Evolutionary conservation across 2,888 invertebrate species (phyloP).

Genomic region (Tipula helvola): DNA sequence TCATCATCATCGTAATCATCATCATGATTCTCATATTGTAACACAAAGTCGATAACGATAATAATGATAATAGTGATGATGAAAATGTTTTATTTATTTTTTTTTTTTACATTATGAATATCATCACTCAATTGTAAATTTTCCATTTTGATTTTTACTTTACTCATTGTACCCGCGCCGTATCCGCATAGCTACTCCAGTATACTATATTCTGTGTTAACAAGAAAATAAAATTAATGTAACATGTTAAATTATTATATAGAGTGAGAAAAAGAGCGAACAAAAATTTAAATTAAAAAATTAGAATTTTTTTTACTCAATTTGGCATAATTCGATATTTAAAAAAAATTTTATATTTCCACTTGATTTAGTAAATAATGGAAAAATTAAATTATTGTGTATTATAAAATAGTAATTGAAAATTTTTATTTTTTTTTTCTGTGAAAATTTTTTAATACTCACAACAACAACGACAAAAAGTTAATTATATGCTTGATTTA

Average conservation of each 20-base stretch:
- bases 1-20: not conserved
- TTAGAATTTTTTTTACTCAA: not conserved
- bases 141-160: not conserved
- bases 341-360: not conserved
- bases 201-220: not conserved
- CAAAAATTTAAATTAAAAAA: not conserved
- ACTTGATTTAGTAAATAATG: not conserved
- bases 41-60: not conserved
- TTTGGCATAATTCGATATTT: not conserved
- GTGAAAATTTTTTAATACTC: not conserved
- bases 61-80: not conserved
- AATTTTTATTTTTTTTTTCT: not conserved
- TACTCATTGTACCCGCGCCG: too few relatives aligned
- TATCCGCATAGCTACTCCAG: not conserved
- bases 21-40: not conserved
- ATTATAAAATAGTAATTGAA: not conserved
- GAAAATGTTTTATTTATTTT: not conserved
- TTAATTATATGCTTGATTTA: not conserved
- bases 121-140: not conserved
- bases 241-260: not conserved
- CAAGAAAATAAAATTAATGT: not conserved
- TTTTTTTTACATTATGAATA: not conserved
- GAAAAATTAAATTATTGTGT: not conserved
- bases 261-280: not conserved
- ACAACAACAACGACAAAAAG: not conserved